Conservation (phyloP, 1,140 invertebrate species). For the Nephotettix cincticeps region DNA sequence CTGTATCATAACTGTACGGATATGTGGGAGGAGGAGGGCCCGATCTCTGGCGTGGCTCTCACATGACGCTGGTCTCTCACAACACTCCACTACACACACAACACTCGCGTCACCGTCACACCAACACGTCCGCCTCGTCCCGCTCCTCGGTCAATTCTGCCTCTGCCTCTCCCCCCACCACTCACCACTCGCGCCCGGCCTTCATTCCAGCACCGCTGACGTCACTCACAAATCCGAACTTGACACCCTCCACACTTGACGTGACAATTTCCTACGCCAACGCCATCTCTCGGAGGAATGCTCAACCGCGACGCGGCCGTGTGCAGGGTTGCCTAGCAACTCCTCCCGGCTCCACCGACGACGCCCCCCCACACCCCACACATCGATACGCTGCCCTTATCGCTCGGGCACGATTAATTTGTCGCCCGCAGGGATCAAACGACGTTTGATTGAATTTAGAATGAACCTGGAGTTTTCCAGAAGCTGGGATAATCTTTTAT, state of each 20-base stretch:
- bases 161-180: constrained; percentile 11
- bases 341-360: background rate
- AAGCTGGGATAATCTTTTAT: no score
- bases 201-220: constrained; percentile 26
- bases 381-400: background rate
- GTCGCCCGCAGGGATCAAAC: background rate
- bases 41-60: background rate
- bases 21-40: background rate
- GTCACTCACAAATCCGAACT: constrained; percentile 27
- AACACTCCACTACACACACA: background rate
- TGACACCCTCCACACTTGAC: constrained; percentile 17
- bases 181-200: constrained; percentile 11
- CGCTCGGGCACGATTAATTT: background rate
- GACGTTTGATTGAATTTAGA: background rate
- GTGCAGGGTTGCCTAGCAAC: background rate
- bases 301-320: background rate
- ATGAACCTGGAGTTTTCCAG: no score
- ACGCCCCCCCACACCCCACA: background rate
- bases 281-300: constrained; percentile 14
- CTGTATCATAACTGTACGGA: background rate
- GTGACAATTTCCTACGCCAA: constrained; percentile 21
- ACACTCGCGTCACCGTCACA: background rate
- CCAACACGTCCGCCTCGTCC: background rate
- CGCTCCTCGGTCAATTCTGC: background rate
- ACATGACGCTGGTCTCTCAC: background rate